A percentile compares a stretch with the other conserved stretches of the same genome.
These are phyloP conservation scores for Alces alces DNA, from an alignment of 2,113 vertebrate genomes.

Conservation along the genomic window DNA sequence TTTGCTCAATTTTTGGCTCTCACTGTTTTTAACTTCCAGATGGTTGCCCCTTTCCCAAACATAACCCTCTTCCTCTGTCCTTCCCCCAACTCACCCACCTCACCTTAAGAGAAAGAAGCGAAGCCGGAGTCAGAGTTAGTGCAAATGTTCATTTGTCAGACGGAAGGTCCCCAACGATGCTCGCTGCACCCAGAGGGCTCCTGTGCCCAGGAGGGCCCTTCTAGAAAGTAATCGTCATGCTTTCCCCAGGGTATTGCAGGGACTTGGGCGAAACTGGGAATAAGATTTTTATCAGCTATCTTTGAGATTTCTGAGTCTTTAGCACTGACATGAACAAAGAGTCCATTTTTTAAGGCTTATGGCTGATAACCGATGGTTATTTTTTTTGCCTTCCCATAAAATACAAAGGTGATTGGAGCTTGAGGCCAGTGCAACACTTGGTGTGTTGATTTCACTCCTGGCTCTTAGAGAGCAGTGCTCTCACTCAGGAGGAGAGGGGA, in stretches of 20 bases:
- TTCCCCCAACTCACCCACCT: not conserved
- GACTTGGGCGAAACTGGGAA: not conserved
- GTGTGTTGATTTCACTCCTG: not conserved
- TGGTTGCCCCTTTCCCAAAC: not conserved
- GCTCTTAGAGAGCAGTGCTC: not conserved
- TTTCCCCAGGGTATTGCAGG: not conserved
- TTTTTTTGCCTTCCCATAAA: not conserved
- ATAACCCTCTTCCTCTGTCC: not conserved
- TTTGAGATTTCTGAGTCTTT: not conserved
- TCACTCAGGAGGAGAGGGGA: not conserved
- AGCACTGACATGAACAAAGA: not conserved
- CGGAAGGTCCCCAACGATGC: not conserved
- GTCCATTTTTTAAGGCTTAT: not conserved
- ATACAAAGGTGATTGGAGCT: not conserved
- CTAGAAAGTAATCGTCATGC: not conserved
- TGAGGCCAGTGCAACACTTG: not conserved
- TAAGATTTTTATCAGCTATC: not conserved
- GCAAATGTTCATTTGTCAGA: not conserved
- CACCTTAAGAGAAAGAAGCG: not conserved
- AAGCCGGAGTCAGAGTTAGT: not conserved
- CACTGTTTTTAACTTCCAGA: not conserved
- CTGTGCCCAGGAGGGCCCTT: not conserved
- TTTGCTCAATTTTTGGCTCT: not conserved
- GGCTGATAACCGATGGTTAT: not conserved
- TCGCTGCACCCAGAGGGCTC: not conserved